Conservation (phyloP, 2,113 vertebrate genomes). For the Xiphorhynchus elegans region DNA sequence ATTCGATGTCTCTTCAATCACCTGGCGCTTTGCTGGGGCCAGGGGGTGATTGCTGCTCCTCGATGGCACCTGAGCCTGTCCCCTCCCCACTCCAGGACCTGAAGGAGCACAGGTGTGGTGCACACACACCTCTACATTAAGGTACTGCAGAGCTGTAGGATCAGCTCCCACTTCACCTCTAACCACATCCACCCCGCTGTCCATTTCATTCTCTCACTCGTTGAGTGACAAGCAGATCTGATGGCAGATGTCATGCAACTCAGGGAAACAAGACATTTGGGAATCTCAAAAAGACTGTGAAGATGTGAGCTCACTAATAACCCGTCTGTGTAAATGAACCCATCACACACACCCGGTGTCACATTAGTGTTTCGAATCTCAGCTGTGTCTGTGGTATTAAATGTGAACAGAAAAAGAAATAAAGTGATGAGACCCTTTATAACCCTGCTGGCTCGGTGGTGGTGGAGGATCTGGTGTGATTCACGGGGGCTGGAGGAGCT, state of each 20-base stretch:
- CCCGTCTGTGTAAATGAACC: not conserved
- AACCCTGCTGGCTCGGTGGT: not conserved
- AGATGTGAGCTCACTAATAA: not conserved
- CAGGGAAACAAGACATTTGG: conserved; percentile 47
- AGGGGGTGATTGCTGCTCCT: not conserved
- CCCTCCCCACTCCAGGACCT: not conserved
- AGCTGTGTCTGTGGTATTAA: conserved; percentile 26
- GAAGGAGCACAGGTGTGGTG: not conserved
- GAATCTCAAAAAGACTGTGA: not conserved
- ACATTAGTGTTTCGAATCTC: not conserved
- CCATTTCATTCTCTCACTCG: not conserved
- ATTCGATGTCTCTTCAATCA: not conserved
- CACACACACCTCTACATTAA: accelerated
- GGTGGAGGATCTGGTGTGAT: accelerated
- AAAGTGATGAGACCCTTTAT: conserved; percentile 5
- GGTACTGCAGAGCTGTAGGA: not conserved
- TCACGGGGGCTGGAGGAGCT: not conserved
- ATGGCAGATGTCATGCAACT: conserved; percentile 6
- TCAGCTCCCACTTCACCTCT: not conserved
- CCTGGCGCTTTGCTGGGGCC: not conserved
- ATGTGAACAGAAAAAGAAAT: conserved; percentile 39
- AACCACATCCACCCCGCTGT: not conserved
- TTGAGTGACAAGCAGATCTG: not conserved
- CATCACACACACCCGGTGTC: not conserved
- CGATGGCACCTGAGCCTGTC: not conserved